Conservation (phyloP, 1,140 invertebrate species). For the Acromyrmex echinatior region DNA sequence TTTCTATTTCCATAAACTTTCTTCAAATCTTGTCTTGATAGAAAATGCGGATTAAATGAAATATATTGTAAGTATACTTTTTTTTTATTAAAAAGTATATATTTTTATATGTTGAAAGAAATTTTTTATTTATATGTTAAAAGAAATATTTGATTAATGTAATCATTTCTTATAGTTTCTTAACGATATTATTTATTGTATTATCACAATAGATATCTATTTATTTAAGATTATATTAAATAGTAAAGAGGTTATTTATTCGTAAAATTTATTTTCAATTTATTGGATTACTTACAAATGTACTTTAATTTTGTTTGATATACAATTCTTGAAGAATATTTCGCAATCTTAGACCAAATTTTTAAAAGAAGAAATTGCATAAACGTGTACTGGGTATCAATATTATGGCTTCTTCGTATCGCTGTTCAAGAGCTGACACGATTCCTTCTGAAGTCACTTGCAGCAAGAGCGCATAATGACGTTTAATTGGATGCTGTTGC, state of each 20-base stretch:
- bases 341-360: background rate
- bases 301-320: background rate
- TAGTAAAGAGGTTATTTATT: background rate
- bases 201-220: background rate
- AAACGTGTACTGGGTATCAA: constrained; percentile 9
- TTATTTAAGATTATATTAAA: constrained; percentile 9
- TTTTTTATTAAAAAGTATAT: background rate
- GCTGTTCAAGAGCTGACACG: constrained; percentile 56
- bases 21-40: background rate
- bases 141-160: background rate
- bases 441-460: constrained; percentile 70
- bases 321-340: background rate
- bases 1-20: background rate
- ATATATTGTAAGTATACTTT: background rate
- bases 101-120: background rate
- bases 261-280: background rate
- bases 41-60: background rate
- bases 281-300: background rate
- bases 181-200: background rate
- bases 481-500: constrained; percentile 75
- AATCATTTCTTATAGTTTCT: background rate
- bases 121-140: background rate
- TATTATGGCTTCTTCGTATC: constrained; percentile 33
- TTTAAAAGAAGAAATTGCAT: constrained; percentile 27
- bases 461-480: constrained; percentile 71